These are phyloP conservation scores for Plagodis pulveraria DNA, from an alignment of 2,888 invertebrate species.

Conservation along the genomic window DNA sequence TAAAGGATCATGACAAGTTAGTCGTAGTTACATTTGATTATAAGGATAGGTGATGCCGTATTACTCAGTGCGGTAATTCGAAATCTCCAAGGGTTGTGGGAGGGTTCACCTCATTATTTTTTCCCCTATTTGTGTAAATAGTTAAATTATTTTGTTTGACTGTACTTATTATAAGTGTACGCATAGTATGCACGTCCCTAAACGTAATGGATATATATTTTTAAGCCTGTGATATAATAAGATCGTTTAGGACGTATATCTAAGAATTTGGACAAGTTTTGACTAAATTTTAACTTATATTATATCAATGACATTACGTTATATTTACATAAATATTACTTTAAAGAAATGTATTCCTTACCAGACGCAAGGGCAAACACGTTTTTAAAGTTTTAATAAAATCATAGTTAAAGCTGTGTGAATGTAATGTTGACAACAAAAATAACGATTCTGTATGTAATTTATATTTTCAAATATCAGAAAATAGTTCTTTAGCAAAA, in stretches of 20 bases:
- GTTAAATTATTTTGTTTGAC: constrained; percentile 79
- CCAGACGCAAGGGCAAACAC: too few species aligned
- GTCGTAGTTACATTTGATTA: constrained; percentile 61
- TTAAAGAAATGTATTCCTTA: too few species aligned
- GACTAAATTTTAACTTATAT: constrained; percentile 44
- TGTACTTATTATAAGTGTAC: constrained; percentile 77
- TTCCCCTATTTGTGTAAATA: constrained; percentile 84
- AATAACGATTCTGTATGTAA: too few species aligned
- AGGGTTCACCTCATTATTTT: constrained; percentile 83
- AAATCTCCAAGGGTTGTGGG: constrained; percentile 84
- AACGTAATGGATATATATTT: constrained; percentile 75
- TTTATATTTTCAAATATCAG: too few species aligned
- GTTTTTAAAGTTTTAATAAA: too few species aligned
- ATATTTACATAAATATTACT: too few species aligned
- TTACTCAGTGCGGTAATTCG: constrained; percentile 70
- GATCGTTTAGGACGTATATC: constrained; percentile 73
- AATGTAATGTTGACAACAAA: too few species aligned
- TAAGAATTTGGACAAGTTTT: constrained; percentile 61
- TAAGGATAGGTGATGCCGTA: constrained; percentile 65
- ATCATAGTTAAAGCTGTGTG: too few species aligned
- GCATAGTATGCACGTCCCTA: constrained; percentile 83
- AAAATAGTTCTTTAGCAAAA: too few species aligned
- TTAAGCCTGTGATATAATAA: constrained; percentile 83
- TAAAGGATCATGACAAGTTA: constrained; percentile 61
- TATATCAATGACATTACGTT: constrained; percentile 46